Percentiles rank a stretch among this genome's conserved stretches.
These are phyloP conservation scores for Zaprionus nigranus DNA, from an alignment of 1,140 invertebrate species.

Conservation along the genomic window DNA sequence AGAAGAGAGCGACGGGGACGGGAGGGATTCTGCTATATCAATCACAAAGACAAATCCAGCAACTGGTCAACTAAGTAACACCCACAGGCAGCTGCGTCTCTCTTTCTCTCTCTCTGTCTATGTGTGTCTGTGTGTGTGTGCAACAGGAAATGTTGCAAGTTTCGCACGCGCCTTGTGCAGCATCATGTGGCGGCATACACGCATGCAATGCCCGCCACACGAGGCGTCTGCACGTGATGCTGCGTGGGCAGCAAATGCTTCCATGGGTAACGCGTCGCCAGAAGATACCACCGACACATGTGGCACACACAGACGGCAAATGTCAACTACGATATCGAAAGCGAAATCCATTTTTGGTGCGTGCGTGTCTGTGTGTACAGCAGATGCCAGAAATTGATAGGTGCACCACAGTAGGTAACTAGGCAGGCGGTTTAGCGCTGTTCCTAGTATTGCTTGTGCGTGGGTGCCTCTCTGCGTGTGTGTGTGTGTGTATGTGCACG, in stretches of 20 bases:
- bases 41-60: slow-evolving; percentile 41
- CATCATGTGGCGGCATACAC: slow-evolving; percentile 24
- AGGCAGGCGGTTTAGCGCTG: slow-evolving; percentile 8
- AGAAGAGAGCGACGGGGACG: background rate
- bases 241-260: background rate
- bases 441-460: background rate
- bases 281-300: slow-evolving; percentile 26
- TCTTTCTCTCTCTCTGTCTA: background rate
- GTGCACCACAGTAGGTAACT: slow-evolving; percentile 32
- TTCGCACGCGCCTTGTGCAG: slow-evolving; percentile 39
- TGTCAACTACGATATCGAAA: slow-evolving; percentile 67
- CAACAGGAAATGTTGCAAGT: slow-evolving; percentile 68
- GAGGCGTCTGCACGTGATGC: slow-evolving; percentile 72
- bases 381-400: slow-evolving; percentile 31
- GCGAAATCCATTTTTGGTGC: slow-evolving; percentile 64
- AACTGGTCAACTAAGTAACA: slow-evolving; percentile 26
- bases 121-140: slow-evolving; percentile 25
- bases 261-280: slow-evolving; percentile 41
- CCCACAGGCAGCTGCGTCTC: background rate
- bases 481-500: background rate
- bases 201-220: slow-evolving; percentile 46
- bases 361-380: slow-evolving; percentile 13
- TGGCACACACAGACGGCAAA: background rate
- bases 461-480: background rate
- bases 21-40: slow-evolving; percentile 23